Evolutionary conservation across 2,888 invertebrate genomes (phyloP).

Genomic region (Steinernema scapterisci): DNA sequence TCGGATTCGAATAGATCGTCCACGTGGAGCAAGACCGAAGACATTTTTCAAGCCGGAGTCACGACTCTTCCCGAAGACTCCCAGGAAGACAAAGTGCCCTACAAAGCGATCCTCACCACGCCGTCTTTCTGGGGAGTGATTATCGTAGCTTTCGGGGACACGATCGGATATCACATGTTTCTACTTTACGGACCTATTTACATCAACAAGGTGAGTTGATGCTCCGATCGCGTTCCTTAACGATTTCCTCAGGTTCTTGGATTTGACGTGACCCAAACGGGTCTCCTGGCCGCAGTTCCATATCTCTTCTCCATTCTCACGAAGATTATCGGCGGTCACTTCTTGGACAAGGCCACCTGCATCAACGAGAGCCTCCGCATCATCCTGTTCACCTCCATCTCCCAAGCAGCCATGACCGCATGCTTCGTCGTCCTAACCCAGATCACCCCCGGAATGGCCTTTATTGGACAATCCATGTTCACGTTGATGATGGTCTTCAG

Average conservation of each 20-base stretch:
- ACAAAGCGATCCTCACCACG: slow-evolving; percentile 38
- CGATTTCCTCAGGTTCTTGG: neutral
- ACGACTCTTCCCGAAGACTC: neutral
- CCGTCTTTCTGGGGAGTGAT: slow-evolving; percentile 32
- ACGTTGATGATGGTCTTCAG: slow-evolving; percentile 51
- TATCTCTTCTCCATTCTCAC: slow-evolving; percentile 4
- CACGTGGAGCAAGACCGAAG: neutral
- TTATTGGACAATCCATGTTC: slow-evolving; percentile 52
- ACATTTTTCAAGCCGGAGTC: neutral
- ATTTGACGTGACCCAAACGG: slow-evolving; percentile 6
- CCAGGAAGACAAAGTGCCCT: slow-evolving; percentile 35
- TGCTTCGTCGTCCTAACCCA: slow-evolving; percentile 50
- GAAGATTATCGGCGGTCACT: slow-evolving; percentile 11
- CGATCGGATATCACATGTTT: slow-evolving; percentile 25
- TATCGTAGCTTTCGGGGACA: slow-evolving; percentile 14
- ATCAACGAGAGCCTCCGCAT: slow-evolving; percentile 39
- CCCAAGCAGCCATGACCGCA: slow-evolving; percentile 49
- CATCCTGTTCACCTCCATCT: slow-evolving; percentile 47
- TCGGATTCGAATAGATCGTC: too few relatives aligned
- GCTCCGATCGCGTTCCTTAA: neutral
- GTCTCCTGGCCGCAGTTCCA: neutral
- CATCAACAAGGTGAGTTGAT: slow-evolving; percentile 29
- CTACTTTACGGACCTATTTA: slow-evolving; percentile 32
- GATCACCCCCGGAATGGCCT: slow-evolving; percentile 19
- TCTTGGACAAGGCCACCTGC: slow-evolving; percentile 26